Evolutionary conservation across 2,888 invertebrate species (phyloP).

Genomic region (Steinernema hermaphroditum): DNA sequence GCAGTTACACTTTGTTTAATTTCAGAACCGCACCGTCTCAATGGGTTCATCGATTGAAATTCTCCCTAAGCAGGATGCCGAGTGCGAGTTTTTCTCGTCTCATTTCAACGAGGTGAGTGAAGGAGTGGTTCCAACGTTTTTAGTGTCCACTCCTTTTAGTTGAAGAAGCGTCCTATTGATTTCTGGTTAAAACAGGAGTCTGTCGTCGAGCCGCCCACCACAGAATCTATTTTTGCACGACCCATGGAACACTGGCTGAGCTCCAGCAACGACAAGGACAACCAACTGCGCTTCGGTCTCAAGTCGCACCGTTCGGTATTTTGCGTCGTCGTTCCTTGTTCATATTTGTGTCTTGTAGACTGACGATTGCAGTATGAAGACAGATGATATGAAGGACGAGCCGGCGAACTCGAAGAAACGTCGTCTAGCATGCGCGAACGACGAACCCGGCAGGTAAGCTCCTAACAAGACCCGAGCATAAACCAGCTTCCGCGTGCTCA

Average conservation of each 20-base stretch:
- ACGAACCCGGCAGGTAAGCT: conserved; percentile 2
- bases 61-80: conserved; percentile 8
- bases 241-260: conserved; percentile 6
- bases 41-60: conserved; percentile 24
- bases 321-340: neutral
- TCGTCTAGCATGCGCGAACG: conserved; percentile 8
- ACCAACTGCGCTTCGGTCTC: conserved; percentile 19
- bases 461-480: neutral
- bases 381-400: conserved; percentile 16
- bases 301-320: conserved; percentile 14
- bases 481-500: neutral
- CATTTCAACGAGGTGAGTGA: conserved; percentile 22
- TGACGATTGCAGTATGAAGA: neutral
- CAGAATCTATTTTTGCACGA: neutral
- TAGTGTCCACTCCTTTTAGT: conserved; percentile 14
- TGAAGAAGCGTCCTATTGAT: conserved; percentile 25
- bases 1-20: neutral
- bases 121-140: conserved; percentile 1
- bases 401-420: conserved; percentile 27
- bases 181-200: conserved; percentile 29
- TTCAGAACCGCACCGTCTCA: conserved; percentile 17
- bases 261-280: conserved; percentile 17
- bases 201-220: conserved; percentile 14
- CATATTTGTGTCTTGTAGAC: neutral
- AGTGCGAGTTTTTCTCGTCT: neutral